These are phyloP conservation scores for Actias luna DNA, from an alignment of 2,888 invertebrate genomes.

Conservation along the genomic window DNA sequence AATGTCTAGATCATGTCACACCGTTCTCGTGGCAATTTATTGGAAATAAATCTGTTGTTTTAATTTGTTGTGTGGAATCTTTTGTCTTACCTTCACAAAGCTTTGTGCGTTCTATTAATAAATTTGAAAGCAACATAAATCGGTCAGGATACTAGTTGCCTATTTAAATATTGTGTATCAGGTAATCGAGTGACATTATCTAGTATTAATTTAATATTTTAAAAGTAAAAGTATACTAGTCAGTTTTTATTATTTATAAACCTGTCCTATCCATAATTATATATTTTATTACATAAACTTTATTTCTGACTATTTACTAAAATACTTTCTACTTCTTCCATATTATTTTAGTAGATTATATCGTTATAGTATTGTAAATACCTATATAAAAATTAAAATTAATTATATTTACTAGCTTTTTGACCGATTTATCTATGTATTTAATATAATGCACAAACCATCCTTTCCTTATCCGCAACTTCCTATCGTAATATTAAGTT, in stretches of 20 bases:
- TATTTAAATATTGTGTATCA: constrained; percentile 49
- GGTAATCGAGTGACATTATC: constrained; percentile 77
- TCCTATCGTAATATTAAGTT: neutral
- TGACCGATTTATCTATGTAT: constrained; percentile 77
- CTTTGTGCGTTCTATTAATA: constrained; percentile 62
- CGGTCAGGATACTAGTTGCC: constrained; percentile 77
- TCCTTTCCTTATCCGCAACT: constrained; percentile 39
- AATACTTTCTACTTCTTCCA: constrained; percentile 44
- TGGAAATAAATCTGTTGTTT: constrained; percentile 81
- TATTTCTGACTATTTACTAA: constrained; percentile 40
- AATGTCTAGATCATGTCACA: constrained; percentile 83
- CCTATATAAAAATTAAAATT: constrained; percentile 54
- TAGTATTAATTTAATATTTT: constrained; percentile 78
- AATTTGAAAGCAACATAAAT: constrained; percentile 39
- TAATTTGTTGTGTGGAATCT: constrained; percentile 73
- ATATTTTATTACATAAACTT: constrained; percentile 5
- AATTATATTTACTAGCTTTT: constrained; percentile 72
- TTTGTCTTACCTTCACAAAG: constrained; percentile 67
- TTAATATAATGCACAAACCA: constrained; percentile 69
- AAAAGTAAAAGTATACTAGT: constrained; percentile 75
- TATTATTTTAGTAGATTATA: constrained; percentile 42
- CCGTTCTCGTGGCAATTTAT: constrained; percentile 80
- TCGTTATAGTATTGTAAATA: constrained; percentile 48
- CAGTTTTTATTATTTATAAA: constrained; percentile 67
- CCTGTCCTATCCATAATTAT: constrained; percentile 47